Evolutionary conservation across 2,797 vertebrate species (phyloP).

Genomic region (Silurus aristotelis): DNA sequence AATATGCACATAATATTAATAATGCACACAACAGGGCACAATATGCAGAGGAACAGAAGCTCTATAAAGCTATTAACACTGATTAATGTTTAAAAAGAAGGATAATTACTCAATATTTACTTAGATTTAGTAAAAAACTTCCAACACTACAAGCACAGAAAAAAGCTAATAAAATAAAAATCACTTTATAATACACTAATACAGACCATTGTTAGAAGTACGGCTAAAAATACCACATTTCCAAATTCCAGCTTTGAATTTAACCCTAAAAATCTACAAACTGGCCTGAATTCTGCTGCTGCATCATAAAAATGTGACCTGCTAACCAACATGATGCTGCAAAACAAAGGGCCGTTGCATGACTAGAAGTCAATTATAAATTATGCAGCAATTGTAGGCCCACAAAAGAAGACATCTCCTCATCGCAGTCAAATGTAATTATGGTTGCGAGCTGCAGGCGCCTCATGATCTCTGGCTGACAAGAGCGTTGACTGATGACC

Average conservation of each 20-base stretch:
- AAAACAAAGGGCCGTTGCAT: conserved; percentile 73
- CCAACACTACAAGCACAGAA: not conserved
- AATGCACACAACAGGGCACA: not conserved
- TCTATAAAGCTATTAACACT: not conserved
- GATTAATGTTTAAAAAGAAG: not conserved
- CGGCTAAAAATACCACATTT: not conserved
- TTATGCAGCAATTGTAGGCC: conserved; percentile 95
- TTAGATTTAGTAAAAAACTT: not conserved
- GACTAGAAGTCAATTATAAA: conserved; percentile 92
- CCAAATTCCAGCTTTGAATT: not conserved
- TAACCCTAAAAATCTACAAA: conserved; percentile 22
- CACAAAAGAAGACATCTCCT: conserved; percentile 98
- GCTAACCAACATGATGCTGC: conserved; percentile 36
- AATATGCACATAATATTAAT: not conserved
- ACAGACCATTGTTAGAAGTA: not conserved
- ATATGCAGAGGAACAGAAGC: not conserved
- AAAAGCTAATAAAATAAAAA: not conserved
- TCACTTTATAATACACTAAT: not conserved
- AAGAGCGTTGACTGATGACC: conserved; percentile 97
- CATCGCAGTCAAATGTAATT: conserved; percentile 99
- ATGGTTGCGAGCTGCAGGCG: conserved; percentile 86
- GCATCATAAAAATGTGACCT: conserved; percentile 33
- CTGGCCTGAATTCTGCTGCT: not conserved
- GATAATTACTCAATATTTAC: not conserved
- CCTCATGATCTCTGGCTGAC: conserved; percentile 90